phyloP scores from a whole-genome alignment of 2,888 invertebrate species.

The Lacanobia oleracea region DNA sequence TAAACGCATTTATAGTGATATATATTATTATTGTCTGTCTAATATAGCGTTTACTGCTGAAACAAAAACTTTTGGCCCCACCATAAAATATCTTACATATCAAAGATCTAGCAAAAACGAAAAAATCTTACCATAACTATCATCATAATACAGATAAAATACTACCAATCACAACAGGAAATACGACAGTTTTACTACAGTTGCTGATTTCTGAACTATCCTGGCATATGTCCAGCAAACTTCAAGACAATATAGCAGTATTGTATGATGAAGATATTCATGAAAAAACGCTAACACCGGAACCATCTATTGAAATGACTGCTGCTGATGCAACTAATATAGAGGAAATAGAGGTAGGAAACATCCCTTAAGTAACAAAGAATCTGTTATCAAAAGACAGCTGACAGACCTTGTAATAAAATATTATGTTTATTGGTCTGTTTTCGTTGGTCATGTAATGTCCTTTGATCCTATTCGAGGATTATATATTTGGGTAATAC shows the following conservation, averaged over 20 bases:
- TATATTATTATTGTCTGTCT: background rate
- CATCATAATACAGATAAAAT: conserved; percentile 23
- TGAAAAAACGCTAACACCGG: conserved; percentile 42
- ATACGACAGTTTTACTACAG: conserved; percentile 19
- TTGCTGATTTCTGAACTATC: conserved; percentile 20
- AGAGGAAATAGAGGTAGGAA: conserved; percentile 33
- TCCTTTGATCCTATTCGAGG: conserved; percentile 39
- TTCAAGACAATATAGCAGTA: conserved; percentile 23
- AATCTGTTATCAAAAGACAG: conserved; percentile 49
- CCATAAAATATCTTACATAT: background rate
- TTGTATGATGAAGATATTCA: conserved; percentile 32
- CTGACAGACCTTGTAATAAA: conserved; percentile 61
- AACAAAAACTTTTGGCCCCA: background rate
- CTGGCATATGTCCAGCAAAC: conserved; percentile 50
- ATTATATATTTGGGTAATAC: conserved; percentile 49
- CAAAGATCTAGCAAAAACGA: conserved; percentile 1
- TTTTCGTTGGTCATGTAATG: conserved; percentile 60
- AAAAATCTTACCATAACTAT: conserved; percentile 11
- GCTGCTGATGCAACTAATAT: conserved; percentile 48
- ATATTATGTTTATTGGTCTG: conserved; percentile 66
- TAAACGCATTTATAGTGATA: no score
- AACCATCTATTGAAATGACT: conserved; percentile 29
- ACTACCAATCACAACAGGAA: conserved; percentile 34
- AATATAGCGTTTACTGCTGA: background rate
- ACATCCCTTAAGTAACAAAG: conserved; percentile 45